Evolutionary conservation across 2,797 vertebrate genomes (phyloP), one percentile per base, ranked within the genome.

Genomic region (Sebastes melanostomus): DNA sequence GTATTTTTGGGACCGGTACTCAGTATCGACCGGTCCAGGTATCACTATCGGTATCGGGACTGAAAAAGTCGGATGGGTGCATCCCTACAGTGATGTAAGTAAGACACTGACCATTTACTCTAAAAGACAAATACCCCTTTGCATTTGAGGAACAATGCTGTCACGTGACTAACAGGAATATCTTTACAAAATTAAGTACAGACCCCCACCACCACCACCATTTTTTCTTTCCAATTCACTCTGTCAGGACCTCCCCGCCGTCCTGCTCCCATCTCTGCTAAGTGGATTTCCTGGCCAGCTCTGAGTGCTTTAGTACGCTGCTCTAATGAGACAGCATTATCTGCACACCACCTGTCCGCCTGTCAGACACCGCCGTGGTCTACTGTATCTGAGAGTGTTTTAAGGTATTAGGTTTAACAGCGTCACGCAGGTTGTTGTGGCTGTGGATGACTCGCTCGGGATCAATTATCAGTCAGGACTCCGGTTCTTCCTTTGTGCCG

Each of bases 201-300:
- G 20, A 13, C 76, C 3, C 46, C 61, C 50, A 11, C 52, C 61
- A 68, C 73, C 59, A 11, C 30, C 60, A 6, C 27, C 14, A n/a
- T 61, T 42, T 78, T 50, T 77, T 38, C 52, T 55, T 62, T 73
- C 68, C 62, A 20, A 16, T n/a, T 52, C 80, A 42, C 61, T 76
- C 72, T 52, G 50, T 54, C 42, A 29, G 50, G 46, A 73, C 58
- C 25, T 77, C 82, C 56, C 61, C 1, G 10, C 82, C 52, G 42
- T 85, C 79, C 81, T 25, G 34, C 74, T 87, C 71, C 82, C 58
- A 54, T 75, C 80, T 84, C 78, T 9, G 36, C 75, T 91, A 93
- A 94, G 90, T 94, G 92, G 92, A 93, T 94, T 94, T 92, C 78
- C 89, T 72, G 87, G 79, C 62, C 77, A 82, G 83, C 90, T 89